Conservation (phyloP, 2,888 invertebrate genomes). For the Melieria picta region DNA sequence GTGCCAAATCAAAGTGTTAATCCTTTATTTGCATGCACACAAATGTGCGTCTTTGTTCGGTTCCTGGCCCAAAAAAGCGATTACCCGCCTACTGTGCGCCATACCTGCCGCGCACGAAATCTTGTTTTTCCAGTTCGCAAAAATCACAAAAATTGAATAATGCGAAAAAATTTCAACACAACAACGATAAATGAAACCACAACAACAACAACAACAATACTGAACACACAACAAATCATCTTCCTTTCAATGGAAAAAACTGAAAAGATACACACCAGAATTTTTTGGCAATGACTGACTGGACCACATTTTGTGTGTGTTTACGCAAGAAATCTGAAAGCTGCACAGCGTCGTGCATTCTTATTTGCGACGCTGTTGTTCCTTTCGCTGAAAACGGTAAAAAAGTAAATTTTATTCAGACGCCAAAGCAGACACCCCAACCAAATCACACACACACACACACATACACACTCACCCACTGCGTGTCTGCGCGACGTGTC, state of each 20-base stretch:
- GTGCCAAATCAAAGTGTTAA: neutral
- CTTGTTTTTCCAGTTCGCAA: conserved; percentile 10
- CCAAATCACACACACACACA: neutral
- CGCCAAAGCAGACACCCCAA: neutral
- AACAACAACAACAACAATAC: conserved; percentile 3
- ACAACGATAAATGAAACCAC: neutral
- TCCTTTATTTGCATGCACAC: neutral
- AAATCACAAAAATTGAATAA: neutral
- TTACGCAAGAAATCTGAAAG: conserved; percentile 2
- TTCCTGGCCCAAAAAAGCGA: neutral
- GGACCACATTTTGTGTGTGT: conserved; percentile 27
- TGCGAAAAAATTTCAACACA: neutral
- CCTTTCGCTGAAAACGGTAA: conserved; percentile 64
- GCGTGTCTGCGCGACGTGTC: neutral
- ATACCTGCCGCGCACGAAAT: neutral
- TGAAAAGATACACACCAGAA: neutral
- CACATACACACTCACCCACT: neutral
- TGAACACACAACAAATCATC: neutral
- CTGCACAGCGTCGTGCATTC: conserved; percentile 5
- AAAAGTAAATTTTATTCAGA: conserved; percentile 62
- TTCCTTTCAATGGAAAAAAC: neutral
- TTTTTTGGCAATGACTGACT: conserved; percentile 33
- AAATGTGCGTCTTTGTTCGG: neutral
- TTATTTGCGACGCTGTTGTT: conserved; percentile 39
- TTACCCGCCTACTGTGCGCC: conserved; percentile 2